Evolutionary conservation across 2,113 vertebrate species (phyloP), one percentile per base, ranked within the genome.

Genomic region (Takifugu flavidus): DNA sequence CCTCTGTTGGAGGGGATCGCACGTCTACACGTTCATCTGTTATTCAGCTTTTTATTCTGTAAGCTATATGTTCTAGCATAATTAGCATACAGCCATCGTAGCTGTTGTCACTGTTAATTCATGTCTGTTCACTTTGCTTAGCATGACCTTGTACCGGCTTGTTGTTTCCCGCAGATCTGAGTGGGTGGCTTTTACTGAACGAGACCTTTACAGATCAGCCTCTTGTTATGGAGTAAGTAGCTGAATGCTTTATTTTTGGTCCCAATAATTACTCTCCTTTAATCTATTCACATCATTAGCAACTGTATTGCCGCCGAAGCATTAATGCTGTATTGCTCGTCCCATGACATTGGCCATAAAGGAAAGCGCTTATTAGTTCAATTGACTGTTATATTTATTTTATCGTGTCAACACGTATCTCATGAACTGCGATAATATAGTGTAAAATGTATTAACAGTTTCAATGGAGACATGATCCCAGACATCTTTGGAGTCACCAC

Each of bases 401-500:
- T 7, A 6, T 7, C 2, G 2, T 34, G 31, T 34, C 31, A 2
- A 34, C 31, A 34, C 7, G 6, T 39, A 11, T 10, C 8, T 39
- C 7, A 1, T 39, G 11, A 39, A 39, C 4, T 2, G 26, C 13
- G 26, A 14, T 29, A 45, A 49, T 3, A 60, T 56, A 4, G 13
- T 53, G 5, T 5, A 31, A 3, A 73, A 42, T 52, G 34, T 90
- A 44, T 2, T 72, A 87, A 60, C 87, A 98, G 95, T 84, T 98
- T 96, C 80, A 94, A 99, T 72, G 97, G 95, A 31, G 95, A 99
- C 70, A 91, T 98, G 91, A 93, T 98, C 83, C 96, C 97, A 74
- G 97, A 98, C 49, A 59, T 99, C 62, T 95, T 98, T 85, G 97
- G 96, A 73, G 65, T 87, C 29, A 87, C 70, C 5, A 78, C 56